A percentile compares a stretch with the other conserved stretches of the same genome.
Conservation (phyloP, 2,797 vertebrate genomes). For the Prionace glauca region DNA sequence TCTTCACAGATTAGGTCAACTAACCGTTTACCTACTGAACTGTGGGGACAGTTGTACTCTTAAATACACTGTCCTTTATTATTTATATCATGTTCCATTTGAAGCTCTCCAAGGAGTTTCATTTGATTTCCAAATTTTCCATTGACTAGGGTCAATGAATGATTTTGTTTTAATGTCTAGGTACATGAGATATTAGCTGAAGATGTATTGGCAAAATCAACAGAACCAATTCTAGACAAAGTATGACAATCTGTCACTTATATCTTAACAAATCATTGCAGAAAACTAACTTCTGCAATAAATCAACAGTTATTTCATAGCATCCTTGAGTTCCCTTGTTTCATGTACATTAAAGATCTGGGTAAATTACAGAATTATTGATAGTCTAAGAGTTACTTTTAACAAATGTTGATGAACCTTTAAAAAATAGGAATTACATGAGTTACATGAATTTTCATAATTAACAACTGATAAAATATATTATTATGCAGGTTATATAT, state of each 20-base stretch:
- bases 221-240: background rate
- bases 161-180: background rate
- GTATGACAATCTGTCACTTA: background rate
- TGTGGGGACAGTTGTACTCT: background rate
- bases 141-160: background rate
- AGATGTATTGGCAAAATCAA: background rate
- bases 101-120: background rate
- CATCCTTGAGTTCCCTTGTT: background rate
- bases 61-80: background rate
- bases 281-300: background rate
- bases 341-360: background rate
- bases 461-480: background rate
- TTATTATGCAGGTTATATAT: background rate
- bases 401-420: background rate
- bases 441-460: no score
- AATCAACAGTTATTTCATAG: background rate
- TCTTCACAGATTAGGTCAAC: background rate
- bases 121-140: constrained; percentile 1
- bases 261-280: background rate
- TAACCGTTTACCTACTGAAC: background rate
- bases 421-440: background rate
- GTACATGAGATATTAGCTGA: background rate
- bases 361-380: background rate
- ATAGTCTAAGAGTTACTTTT: background rate
- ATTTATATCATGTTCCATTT: background rate